Percentiles rank a stretch among this genome's conserved stretches.
phyloP scores from a whole-genome alignment of 2,113 vertebrate species.

The Anser cygnoides region DNA sequence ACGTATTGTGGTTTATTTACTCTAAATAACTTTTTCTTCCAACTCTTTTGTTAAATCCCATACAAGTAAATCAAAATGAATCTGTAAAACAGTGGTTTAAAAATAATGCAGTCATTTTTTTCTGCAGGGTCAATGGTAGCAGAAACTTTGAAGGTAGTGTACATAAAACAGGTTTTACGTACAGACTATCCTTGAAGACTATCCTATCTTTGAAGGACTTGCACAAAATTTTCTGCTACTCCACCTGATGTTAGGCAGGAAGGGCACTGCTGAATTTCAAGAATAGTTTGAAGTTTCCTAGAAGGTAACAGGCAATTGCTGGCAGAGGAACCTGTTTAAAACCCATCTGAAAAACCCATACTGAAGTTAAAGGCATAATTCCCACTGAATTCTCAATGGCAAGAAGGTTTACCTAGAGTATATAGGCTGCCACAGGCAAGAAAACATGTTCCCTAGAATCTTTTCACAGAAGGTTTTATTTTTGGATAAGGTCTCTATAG shows the following conservation, averaged over 20 bases:
- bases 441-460: background rate
- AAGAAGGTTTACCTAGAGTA: background rate
- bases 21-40: background rate
- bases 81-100: slow-evolving; percentile 17
- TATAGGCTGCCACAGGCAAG: background rate
- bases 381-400: background rate
- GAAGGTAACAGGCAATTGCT: background rate
- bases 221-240: background rate
- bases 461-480: background rate
- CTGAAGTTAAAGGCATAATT: background rate
- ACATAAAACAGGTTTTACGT: background rate
- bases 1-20: background rate
- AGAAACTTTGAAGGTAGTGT: background rate
- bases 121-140: background rate
- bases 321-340: background rate
- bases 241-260: background rate
- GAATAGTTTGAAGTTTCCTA: background rate
- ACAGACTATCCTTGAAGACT: background rate
- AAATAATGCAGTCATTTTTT: background rate
- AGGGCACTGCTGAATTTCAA: background rate
- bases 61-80: background rate
- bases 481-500: background rate
- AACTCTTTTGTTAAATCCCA: background rate
- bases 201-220: background rate
- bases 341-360: background rate